phyloP scores from a whole-genome alignment of 2,797 vertebrate species.

The Syngnathus acus region DNA sequence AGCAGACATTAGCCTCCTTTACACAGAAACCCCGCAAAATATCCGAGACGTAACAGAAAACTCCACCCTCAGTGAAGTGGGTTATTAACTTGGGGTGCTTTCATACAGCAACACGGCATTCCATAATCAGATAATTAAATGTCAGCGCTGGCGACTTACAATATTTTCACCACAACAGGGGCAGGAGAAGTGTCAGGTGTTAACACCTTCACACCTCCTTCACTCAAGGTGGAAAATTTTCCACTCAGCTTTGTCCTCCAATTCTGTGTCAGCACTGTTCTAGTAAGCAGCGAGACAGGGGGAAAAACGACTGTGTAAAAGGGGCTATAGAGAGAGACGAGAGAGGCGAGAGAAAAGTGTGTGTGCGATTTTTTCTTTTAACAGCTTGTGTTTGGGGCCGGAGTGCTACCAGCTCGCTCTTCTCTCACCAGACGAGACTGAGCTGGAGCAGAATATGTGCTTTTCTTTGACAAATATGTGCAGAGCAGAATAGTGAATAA shows the following conservation, averaged over 20 bases:
- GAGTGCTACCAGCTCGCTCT: conserved; percentile 53
- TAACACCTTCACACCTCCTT: not conserved
- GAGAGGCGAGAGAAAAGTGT: not conserved
- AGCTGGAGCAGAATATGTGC: conserved; percentile 52
- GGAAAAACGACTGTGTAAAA: not conserved
- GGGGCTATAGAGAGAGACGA: not conserved
- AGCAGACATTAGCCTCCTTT: conserved; percentile 14
- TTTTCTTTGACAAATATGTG: not conserved
- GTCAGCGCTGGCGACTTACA: not conserved
- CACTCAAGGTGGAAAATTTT: not conserved
- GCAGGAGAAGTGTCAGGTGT: not conserved
- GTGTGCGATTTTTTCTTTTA: not conserved
- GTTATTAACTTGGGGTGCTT: not conserved
- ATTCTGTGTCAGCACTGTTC: not conserved
- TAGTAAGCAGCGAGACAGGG: not conserved
- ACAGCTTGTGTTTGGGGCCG: conserved; percentile 47
- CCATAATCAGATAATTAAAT: not conserved
- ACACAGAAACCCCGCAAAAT: conserved; percentile 1
- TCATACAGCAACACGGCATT: not conserved
- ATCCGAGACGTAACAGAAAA: not conserved
- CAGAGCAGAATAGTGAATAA: not conserved
- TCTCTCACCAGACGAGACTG: conserved; percentile 39
- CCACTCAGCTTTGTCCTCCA: not conserved
- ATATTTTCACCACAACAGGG: not conserved
- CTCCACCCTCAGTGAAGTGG: not conserved